Base-by-base conservation (phyloP, 2,888 invertebrate genomes). In the Caenorhabditis sinica region DNA sequence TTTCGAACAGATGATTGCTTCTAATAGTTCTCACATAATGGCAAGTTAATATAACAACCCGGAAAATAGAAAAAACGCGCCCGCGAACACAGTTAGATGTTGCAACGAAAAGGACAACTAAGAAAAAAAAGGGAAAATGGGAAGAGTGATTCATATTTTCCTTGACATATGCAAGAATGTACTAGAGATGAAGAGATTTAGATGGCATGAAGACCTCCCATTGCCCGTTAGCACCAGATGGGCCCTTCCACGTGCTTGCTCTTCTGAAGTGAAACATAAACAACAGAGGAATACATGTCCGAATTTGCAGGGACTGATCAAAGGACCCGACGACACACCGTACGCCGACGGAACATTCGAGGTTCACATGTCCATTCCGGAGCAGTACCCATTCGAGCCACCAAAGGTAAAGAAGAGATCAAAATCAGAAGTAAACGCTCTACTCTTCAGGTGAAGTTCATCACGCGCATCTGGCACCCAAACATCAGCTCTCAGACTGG, bases 381-480 rank as follows among this genome's bases (percentile, higher is more conserved):
- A 98, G 94, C 97, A 97, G 58, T 99, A 99, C 94, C 99, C 99
- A 20, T 99, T 99, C 93, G 97, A 97, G 94, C 99, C 99, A 87
- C 99, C 99, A 69, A 98, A 97, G 95, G 98, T 97, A 95, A 93
- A n/a, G n/a, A n/a, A 1, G 20, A 20, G 1, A 0, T 13, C 13
- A 11, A 9, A 25, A 9, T 56, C 15, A 9, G 25, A 56, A 28
- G 15, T 11, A 28, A 9, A 28, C 2, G 23, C 15, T 15, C 0
- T 28, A 23, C 3, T 36, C 83, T 89, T 30, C 87, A 97, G 97
- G 96, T 98, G 87, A 95, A 96, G 89, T 99, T 99, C 94, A 95
- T 96, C 89, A 99, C 98, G 86, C 97, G 96, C 94, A 97, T 99
- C 93, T 99, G 99, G 99, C 99, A 99, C 94, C 99, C 99, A 74